Percentiles rank a stretch among this genome's conserved stretches.
These are phyloP conservation scores for Coilia nasus DNA, from an alignment of 2,797 vertebrate species.

Conservation along the genomic window DNA sequence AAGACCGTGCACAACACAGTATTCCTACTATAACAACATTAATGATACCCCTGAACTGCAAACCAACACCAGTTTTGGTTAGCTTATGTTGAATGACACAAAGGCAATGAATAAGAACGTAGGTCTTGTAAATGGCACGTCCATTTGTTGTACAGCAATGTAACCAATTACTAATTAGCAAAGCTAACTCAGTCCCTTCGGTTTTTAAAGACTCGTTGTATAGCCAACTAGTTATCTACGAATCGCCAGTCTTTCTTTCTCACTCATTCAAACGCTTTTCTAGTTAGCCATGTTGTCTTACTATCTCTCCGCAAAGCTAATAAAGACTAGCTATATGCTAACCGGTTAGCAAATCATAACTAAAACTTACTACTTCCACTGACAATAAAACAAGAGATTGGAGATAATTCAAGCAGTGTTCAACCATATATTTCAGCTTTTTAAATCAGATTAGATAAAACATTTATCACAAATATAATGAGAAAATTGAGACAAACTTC, in stretches of 20 bases:
- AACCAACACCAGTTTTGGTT: neutral
- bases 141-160: neutral
- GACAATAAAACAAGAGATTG: neutral
- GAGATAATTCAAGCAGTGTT: neutral
- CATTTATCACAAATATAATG: neutral
- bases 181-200: neutral
- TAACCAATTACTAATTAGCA: neutral
- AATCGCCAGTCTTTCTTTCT: neutral
- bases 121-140: neutral
- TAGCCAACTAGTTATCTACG: neutral
- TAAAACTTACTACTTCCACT: neutral
- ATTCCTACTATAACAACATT: neutral
- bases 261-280: conserved; percentile 23
- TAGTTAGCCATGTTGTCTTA: conserved; percentile 10
- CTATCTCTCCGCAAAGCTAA: neutral
- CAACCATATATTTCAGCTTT: neutral
- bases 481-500: conserved; percentile 41
- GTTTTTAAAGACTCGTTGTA: neutral
- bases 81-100: neutral
- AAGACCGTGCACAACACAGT: neutral
- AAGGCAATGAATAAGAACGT: neutral
- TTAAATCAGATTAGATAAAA: neutral
- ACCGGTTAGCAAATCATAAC: neutral
- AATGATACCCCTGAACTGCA: neutral
- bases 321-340: neutral